phyloP scores from a whole-genome alignment of 2,888 invertebrate species.

The Petrophora chlorosata region DNA sequence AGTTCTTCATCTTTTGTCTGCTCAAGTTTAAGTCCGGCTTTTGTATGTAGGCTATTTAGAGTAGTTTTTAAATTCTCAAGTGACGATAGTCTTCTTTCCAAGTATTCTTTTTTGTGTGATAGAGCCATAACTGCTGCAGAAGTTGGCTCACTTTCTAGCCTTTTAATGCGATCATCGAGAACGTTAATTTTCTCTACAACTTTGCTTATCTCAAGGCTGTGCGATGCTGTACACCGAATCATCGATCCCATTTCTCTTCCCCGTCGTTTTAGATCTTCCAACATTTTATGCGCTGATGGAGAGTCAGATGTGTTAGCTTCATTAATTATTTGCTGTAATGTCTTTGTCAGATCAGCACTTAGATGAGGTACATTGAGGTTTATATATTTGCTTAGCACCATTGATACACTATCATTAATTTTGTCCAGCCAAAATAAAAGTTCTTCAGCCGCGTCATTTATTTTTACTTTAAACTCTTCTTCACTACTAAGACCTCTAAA shows the following conservation, averaged over 20 bases:
- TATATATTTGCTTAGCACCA: slow-evolving; percentile 57
- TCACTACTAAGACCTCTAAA: slow-evolving; percentile 52
- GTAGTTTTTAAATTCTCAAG: slow-evolving; percentile 65
- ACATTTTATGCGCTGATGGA: slow-evolving; percentile 46
- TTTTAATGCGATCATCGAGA: slow-evolving; percentile 62
- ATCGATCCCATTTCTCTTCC: slow-evolving; percentile 59
- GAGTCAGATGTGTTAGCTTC: slow-evolving; percentile 51
- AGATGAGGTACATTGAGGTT: slow-evolving; percentile 56
- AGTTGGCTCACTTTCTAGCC: slow-evolving; percentile 54
- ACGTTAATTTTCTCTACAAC: slow-evolving; percentile 62
- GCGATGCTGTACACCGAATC: slow-evolving; percentile 58
- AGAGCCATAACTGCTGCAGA: slow-evolving; percentile 66
- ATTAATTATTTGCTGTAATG: slow-evolving; percentile 66
- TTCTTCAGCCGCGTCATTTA: slow-evolving; percentile 52
- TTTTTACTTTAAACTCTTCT: slow-evolving; percentile 55
- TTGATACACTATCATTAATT: slow-evolving; percentile 63
- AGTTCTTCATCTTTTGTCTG: slow-evolving; percentile 51
- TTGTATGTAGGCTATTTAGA: slow-evolving; percentile 50
- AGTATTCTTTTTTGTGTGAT: slow-evolving; percentile 61
- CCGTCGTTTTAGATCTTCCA: slow-evolving; percentile 56
- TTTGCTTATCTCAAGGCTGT: slow-evolving; percentile 66
- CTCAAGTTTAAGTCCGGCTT: slow-evolving; percentile 44
- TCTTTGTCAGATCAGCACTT: slow-evolving; percentile 59
- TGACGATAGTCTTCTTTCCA: slow-evolving; percentile 57
- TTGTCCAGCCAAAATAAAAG: slow-evolving; percentile 69